These are phyloP conservation scores for Cydia strobilella DNA, from an alignment of 1,140 invertebrate genomes.

Conservation along the genomic window DNA sequence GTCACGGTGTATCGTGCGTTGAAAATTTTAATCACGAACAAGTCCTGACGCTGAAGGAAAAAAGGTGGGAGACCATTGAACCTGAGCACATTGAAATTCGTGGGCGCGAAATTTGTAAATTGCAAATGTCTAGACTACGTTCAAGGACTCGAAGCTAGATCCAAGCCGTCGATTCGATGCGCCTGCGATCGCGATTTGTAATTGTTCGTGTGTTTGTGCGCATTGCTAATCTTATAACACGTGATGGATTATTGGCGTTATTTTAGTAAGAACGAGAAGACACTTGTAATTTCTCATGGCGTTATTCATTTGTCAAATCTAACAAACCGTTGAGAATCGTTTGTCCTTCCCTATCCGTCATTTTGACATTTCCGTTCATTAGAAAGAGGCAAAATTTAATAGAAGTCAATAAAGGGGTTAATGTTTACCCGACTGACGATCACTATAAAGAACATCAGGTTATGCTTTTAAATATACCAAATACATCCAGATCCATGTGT, in stretches of 20 bases:
- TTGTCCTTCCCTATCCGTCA: too few relatives aligned
- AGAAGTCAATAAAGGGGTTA: too few relatives aligned
- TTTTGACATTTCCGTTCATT: too few relatives aligned
- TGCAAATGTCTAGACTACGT: conserved; percentile 74
- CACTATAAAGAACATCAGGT: too few relatives aligned
- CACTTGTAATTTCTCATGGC: not conserved
- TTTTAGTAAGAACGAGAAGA: not conserved
- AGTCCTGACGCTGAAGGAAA: conserved; percentile 49
- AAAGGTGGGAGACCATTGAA: conserved; percentile 68
- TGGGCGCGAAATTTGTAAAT: conserved; percentile 75
- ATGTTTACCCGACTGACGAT: too few relatives aligned
- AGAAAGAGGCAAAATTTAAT: too few relatives aligned
- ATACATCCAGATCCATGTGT: too few relatives aligned
- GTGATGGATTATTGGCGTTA: conserved; percentile 12
- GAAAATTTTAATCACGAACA: conserved; percentile 70
- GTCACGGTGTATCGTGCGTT: conserved; percentile 66
- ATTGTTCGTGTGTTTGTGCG: conserved; percentile 50
- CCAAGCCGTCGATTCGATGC: conserved; percentile 58
- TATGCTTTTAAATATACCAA: too few relatives aligned
- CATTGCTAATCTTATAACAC: conserved; percentile 46
- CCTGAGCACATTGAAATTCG: conserved; percentile 72
- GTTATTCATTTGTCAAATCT: not conserved
- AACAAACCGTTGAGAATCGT: too few relatives aligned
- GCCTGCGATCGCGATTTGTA: conserved; percentile 52
- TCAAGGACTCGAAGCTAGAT: conserved; percentile 66